A percentile compares a stretch with the other conserved stretches of the same genome.
Evolutionary conservation across 2,888 invertebrate species (phyloP).

Genomic region (Plagiodera versicolora): DNA sequence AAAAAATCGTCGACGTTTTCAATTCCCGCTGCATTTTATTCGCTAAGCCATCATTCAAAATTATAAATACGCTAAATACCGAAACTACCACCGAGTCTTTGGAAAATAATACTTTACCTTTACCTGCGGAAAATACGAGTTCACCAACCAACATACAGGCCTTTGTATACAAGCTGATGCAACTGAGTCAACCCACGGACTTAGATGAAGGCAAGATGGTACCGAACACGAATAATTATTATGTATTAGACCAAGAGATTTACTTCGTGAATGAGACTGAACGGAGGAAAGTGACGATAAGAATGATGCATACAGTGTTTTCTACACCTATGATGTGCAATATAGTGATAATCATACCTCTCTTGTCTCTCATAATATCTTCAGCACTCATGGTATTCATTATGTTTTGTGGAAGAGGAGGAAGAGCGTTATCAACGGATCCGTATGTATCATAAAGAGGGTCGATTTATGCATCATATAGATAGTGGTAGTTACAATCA

Average conservation of each 20-base stretch:
- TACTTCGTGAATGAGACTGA: slow-evolving; percentile 19
- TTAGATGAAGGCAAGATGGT: neutral
- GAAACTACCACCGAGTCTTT: neutral
- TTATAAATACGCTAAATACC: neutral
- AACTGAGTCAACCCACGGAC: neutral
- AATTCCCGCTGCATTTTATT: slow-evolving; percentile 26
- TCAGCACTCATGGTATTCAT: slow-evolving; percentile 34
- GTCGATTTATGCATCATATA: too few species aligned
- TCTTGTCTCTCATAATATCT: slow-evolving; percentile 40
- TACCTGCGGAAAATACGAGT: neutral
- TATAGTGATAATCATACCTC: slow-evolving; percentile 38
- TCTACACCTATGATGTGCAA: slow-evolving; percentile 33
- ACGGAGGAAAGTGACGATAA: slow-evolving; percentile 10
- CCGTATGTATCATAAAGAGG: slow-evolving; percentile 34
- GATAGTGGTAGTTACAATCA: too few species aligned
- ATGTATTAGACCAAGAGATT: slow-evolving; percentile 13
- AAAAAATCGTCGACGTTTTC: slow-evolving; percentile 29
- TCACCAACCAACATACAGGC: neutral
- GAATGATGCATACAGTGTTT: slow-evolving; percentile 16
- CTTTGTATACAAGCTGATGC: neutral
- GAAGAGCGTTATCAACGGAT: slow-evolving; percentile 34
- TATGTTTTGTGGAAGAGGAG: slow-evolving; percentile 29
- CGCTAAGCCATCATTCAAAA: slow-evolving; percentile 18
- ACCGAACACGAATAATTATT: slow-evolving; percentile 7
- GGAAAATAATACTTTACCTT: neutral